Evolutionary conservation across 2,113 vertebrate genomes (phyloP).

Genomic region (Pelecanus crispus): DNA sequence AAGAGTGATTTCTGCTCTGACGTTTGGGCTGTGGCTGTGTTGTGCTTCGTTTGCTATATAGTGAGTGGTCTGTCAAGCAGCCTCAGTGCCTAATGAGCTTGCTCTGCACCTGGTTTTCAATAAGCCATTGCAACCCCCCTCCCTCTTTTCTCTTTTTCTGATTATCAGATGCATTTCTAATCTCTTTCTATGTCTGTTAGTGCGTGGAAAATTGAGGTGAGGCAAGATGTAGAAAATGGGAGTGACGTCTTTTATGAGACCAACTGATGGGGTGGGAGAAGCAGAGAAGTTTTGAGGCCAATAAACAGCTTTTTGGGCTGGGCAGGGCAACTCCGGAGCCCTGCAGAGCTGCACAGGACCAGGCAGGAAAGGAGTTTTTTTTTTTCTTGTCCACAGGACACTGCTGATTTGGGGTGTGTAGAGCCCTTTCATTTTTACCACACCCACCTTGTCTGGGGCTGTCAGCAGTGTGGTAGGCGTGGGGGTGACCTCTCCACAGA

Average conservation of each 20-base stretch:
- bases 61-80: neutral
- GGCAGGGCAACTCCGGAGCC: neutral
- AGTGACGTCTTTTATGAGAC: neutral
- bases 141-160: neutral
- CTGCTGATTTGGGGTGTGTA: fast-evolving
- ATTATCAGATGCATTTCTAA: neutral
- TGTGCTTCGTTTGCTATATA: fast-evolving
- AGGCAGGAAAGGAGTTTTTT: fast-evolving
- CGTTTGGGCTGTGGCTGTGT: neutral
- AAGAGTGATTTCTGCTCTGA: neutral
- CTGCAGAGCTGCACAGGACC: neutral
- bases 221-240: neutral
- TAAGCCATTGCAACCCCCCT: neutral
- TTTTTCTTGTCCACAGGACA: fast-evolving
- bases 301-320: neutral
- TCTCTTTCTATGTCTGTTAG: neutral
- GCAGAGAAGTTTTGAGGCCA: neutral
- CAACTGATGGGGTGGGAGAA: neutral
- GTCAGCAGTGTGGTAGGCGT: fast-evolving
- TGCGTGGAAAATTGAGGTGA: fast-evolving
- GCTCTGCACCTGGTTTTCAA: neutral
- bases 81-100: neutral
- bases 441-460: fast-evolving
- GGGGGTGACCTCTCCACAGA: neutral
- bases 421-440: neutral